These are phyloP conservation scores for Byasa hedistus DNA, from an alignment of 2,888 invertebrate genomes.

Conservation along the genomic window DNA sequence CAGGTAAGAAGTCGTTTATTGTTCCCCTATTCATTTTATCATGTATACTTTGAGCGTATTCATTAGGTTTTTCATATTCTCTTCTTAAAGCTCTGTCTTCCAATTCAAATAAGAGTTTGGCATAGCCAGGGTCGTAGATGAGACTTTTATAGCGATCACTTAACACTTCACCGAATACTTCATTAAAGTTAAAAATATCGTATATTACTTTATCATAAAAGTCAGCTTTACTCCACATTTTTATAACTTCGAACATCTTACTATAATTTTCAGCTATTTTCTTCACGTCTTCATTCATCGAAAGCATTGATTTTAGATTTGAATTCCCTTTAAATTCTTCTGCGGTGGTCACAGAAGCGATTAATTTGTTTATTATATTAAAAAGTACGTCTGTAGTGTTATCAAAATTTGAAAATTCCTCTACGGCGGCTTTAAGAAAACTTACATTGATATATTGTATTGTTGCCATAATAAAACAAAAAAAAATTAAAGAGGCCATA, in stretches of 20 bases:
- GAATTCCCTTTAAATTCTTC: constrained; percentile 11
- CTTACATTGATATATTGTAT: background rate
- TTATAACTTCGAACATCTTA: constrained; percentile 3
- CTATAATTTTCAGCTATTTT: constrained; percentile 1
- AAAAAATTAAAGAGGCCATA: constrained; percentile 6
- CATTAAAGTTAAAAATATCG: constrained; percentile 20
- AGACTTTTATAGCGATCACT: constrained; percentile 20
- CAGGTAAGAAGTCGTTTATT: background rate
- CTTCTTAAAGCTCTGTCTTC: background rate
- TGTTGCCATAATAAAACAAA: constrained; percentile 4
- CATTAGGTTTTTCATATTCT: background rate
- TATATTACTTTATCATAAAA: constrained; percentile 18
- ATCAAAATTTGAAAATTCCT: background rate
- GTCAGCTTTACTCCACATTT: constrained; percentile 11
- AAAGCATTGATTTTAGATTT: constrained; percentile 6
- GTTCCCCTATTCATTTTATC: constrained; percentile 8
- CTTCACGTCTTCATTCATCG: constrained; percentile 5
- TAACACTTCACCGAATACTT: constrained; percentile 18
- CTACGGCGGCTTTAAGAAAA: background rate
- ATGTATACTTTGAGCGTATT: background rate
- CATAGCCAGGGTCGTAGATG: background rate
- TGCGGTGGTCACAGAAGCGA: constrained; percentile 8
- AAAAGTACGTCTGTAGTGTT: constrained; percentile 5
- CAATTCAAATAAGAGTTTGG: background rate
- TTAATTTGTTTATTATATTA: constrained; percentile 12